These are phyloP conservation scores for Homarus gammarus DNA, from an alignment of 2,888 invertebrate species.

Conservation along the genomic window DNA sequence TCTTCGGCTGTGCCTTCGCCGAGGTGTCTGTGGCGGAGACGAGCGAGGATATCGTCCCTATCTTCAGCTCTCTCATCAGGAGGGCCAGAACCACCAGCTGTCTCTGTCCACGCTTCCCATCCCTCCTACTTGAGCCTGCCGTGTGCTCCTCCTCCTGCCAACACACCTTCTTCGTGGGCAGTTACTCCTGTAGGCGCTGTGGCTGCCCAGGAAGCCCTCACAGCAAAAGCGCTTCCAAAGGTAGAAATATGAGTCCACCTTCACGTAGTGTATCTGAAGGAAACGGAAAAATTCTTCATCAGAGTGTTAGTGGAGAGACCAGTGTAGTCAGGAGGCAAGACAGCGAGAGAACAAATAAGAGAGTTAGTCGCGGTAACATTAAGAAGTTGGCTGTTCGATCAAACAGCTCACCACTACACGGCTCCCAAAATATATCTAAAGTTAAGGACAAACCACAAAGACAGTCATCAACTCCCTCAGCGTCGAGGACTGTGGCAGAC, in stretches of 20 bases:
- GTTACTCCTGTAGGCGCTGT: conserved; percentile 25
- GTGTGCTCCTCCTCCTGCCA: conserved; percentile 21
- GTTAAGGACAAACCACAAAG: not conserved
- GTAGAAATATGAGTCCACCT: not conserved
- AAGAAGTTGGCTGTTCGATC: conserved; percentile 31
- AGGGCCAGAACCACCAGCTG: conserved; percentile 37
- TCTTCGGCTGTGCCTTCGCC: conserved; percentile 63
- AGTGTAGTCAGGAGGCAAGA: not conserved
- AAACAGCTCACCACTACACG: conserved; percentile 32
- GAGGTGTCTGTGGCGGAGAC: conserved; percentile 68
- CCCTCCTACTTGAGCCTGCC: not conserved
- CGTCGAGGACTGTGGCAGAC: not conserved
- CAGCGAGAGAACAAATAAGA: conserved; percentile 3
- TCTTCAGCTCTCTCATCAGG: conserved; percentile 57
- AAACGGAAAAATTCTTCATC: not conserved
- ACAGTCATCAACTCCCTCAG: not conserved
- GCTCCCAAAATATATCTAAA: not conserved
- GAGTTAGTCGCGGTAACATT: conserved; percentile 1
- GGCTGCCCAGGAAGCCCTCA: not conserved
- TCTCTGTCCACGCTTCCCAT: conserved; percentile 23
- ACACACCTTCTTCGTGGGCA: not conserved
- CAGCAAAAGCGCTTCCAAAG: not conserved
- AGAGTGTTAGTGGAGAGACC: not conserved
- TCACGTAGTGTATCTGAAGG: not conserved
- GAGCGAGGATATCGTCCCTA: conserved; percentile 61